phyloP scores from a whole-genome alignment of 2,113 vertebrate genomes.

The Oreocharis arfaki region DNA sequence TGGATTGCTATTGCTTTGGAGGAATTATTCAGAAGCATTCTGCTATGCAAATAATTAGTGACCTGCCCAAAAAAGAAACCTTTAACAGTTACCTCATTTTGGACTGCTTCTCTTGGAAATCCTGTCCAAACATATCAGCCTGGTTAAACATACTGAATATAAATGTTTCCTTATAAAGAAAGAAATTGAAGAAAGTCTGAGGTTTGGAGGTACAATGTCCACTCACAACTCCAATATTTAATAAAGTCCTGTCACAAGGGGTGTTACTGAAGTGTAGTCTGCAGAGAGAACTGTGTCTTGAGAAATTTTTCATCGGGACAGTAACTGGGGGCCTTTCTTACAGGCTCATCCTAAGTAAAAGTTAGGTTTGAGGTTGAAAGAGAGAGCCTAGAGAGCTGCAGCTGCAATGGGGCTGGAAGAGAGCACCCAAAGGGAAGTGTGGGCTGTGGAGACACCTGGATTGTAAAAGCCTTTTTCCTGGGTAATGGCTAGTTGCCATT shows the following conservation, averaged over 20 bases:
- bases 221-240: background rate
- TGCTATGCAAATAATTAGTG: background rate
- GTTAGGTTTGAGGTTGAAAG: background rate
- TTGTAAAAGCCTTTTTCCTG: background rate
- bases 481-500: background rate
- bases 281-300: background rate
- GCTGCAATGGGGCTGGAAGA: background rate
- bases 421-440: background rate
- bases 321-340: background rate
- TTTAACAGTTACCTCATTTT: background rate
- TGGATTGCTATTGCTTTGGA: background rate
- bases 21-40: background rate
- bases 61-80: background rate
- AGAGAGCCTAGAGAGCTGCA: background rate
- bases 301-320: background rate
- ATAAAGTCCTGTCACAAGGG: background rate
- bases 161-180: background rate
- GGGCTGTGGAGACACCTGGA: background rate
- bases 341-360: background rate
- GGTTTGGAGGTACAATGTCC: rapidly evolving
- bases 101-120: background rate
- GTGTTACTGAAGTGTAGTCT: background rate
- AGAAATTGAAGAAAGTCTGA: background rate
- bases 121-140: background rate
- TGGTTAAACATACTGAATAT: background rate